A percentile compares a stretch with the other conserved stretches of the same genome.
These are phyloP conservation scores for Wasmannia auropunctata DNA, from an alignment of 1,140 invertebrate genomes.

Conservation along the genomic window DNA sequence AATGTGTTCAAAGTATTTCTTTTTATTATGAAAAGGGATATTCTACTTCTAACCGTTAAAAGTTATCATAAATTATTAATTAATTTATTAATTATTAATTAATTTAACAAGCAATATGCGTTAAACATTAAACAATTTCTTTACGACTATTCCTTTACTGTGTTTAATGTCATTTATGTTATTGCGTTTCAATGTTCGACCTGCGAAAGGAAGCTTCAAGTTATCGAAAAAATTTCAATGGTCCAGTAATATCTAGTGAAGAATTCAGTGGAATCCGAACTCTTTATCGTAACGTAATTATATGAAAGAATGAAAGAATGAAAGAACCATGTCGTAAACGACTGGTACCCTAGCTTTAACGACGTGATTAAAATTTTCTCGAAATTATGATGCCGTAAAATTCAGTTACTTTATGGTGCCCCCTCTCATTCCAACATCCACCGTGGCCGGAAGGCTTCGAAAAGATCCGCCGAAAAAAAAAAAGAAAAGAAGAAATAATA, in stretches of 20 bases:
- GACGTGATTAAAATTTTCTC: constrained; percentile 67
- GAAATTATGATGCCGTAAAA: constrained; percentile 76
- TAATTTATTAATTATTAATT: too few species aligned
- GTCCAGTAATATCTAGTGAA: neutral
- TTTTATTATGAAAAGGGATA: neutral
- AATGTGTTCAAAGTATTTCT: neutral
- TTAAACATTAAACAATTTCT: neutral
- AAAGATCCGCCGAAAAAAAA: neutral
- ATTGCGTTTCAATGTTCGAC: neutral
- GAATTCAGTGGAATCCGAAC: neutral
- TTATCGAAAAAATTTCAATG: neutral
- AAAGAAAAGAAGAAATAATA: too few species aligned
- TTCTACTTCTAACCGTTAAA: neutral
- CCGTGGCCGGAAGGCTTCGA: neutral
- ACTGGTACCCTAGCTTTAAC: constrained; percentile 24
- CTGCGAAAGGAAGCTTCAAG: neutral
- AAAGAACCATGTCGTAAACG: constrained; percentile 8
- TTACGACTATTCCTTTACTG: neutral
- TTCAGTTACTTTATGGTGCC: constrained; percentile 68
- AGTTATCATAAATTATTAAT: neutral
- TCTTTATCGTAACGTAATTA: constrained; percentile 6
- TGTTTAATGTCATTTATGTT: neutral
- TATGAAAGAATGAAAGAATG: neutral
- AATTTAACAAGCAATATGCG: neutral
- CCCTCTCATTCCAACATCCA: neutral